Conservation (phyloP, 2,888 invertebrate species). For the Zygogramma bicolorata region DNA sequence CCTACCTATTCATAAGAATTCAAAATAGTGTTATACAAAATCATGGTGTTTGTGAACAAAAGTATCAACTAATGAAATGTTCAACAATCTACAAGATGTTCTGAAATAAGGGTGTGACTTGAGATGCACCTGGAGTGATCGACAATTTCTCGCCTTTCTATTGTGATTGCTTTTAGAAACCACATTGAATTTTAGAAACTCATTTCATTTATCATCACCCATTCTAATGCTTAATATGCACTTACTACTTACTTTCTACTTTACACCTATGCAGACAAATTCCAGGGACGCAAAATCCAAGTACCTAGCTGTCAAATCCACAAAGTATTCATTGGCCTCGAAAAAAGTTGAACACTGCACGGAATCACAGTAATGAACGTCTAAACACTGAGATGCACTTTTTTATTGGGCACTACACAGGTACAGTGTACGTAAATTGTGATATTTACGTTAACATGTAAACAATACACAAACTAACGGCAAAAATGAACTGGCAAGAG, state of each 20-base stretch:
- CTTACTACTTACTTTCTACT: constrained; percentile 53
- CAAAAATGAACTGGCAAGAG: constrained; percentile 43
- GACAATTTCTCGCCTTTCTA: not conserved
- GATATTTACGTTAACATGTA: constrained; percentile 33
- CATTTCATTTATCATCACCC: constrained; percentile 11
- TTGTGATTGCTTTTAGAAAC: constrained; percentile 27
- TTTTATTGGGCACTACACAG: constrained; percentile 26
- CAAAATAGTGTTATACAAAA: no score
- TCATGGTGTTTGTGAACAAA: not conserved
- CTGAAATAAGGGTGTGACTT: not conserved
- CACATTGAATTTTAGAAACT: constrained; percentile 21
- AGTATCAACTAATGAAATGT: not conserved
- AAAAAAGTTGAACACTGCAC: constrained; percentile 24
- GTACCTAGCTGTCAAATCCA: constrained; percentile 47
- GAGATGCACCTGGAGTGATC: not conserved
- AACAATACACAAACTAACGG: constrained; percentile 35
- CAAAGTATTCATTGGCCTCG: constrained; percentile 35
- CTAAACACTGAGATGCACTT: constrained; percentile 31
- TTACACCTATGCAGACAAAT: constrained; percentile 38
- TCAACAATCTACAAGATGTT: constrained; percentile 8
- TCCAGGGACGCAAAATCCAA: constrained; percentile 46
- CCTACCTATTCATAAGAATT: no score
- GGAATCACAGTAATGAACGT: constrained; percentile 9
- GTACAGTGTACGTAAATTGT: constrained; percentile 18
- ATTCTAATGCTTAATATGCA: constrained; percentile 35